Evolutionary conservation across 1,140 invertebrate genomes (phyloP), one percentile per base, ranked within the genome.

Genomic region (Diprion similis): DNA sequence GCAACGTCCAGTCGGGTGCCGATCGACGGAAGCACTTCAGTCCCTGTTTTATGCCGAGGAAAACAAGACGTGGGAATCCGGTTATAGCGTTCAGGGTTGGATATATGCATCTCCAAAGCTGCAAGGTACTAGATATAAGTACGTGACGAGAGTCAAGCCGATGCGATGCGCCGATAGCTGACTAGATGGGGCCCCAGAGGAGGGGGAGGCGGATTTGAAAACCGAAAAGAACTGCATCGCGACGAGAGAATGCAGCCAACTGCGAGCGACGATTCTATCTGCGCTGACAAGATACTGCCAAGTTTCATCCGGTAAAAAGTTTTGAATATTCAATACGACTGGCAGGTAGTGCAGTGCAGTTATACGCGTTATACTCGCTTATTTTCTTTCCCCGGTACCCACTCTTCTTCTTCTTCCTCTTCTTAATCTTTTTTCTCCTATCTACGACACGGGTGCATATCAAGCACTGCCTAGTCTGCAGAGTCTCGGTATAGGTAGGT

Each of bases 271-370:
- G 13, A 19, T 19, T 45, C 66, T 45, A 13, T 18, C 15, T 8
- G 18, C 66, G 17, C 66, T 11, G 66, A 19, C 19, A 68, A 68
- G 66, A 68, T 68, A 68, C 66, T 18, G 66, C 11, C 11, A 68
- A 68, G 66, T 68, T 68, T 68, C 66, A 18, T 19, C 66, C 66
- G 37, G 15, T 45, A 11, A 68, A 68, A 68, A 68, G 18, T 68
- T 68, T 68, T 68, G 66, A 68, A 68, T 68, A 68, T 68, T 68
- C 66, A 68, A 68, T 68, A 68, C 66, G 66, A 15, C 66, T 45
- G n/a, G 6, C 2, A 37, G 24, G 24, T 37, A 37, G 24, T 37
- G 24, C 4, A 17, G 51, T 59, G 51, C 51, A 59, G 51, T 59
- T 59, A 59, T 17, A 17, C 9, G 51, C n/a, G 3, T 9, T 17